A percentile compares a stretch with the other conserved stretches of the same genome.
phyloP scores from a whole-genome alignment of 2,888 invertebrate species.

The Morpho deidamia region DNA sequence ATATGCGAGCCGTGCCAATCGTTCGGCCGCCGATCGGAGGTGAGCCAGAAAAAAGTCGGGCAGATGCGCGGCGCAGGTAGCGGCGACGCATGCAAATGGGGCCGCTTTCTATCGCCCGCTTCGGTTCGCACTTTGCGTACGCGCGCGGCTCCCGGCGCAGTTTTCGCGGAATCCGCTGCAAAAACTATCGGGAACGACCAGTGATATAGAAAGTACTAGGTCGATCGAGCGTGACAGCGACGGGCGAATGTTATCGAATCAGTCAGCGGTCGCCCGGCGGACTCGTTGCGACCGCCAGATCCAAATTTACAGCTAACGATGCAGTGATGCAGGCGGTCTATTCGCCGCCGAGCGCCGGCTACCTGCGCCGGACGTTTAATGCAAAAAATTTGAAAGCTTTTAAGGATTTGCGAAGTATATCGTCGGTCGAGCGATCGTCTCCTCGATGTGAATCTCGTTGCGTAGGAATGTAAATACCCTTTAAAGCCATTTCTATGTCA shows the following conservation, averaged over 20 bases:
- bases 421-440: no score
- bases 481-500: no score
- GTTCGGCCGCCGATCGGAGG: constrained; percentile 35
- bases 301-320: no score
- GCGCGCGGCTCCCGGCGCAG: constrained; percentile 11
- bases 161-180: constrained; percentile 8
- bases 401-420: no score
- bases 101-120: constrained; percentile 14
- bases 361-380: no score
- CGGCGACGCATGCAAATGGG: constrained; percentile 45
- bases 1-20: constrained; percentile 50
- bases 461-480: no score
- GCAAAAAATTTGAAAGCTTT: no score
- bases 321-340: no score
- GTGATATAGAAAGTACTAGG: neutral
- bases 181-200: constrained; percentile 7
- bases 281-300: neutral
- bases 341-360: no score
- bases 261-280: neutral
- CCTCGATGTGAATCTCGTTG: no score
- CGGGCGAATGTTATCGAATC: neutral
- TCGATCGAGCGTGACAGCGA: neutral
- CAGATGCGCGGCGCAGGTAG: constrained; percentile 55
- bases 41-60: constrained; percentile 32
- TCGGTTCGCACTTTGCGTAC: constrained; percentile 16